These are phyloP conservation scores for Oreochromis aureus DNA, from an alignment of 2,113 vertebrate species.

Conservation along the genomic window DNA sequence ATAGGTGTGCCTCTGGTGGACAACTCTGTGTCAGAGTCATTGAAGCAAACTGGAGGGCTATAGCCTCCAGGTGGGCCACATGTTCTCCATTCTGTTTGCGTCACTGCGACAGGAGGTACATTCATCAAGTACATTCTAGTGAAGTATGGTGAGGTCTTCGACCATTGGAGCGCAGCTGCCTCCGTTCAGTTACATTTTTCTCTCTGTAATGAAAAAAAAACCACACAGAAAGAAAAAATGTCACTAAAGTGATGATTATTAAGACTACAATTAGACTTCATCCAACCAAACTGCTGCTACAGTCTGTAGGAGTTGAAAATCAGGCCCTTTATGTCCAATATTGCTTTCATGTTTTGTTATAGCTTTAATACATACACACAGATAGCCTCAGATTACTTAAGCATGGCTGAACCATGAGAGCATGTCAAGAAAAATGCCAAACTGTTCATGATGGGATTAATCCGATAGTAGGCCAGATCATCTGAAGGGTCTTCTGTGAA, in stretches of 20 bases:
- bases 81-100: conserved; percentile 87
- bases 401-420: background rate
- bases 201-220: background rate
- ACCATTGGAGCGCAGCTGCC: conserved; percentile 41
- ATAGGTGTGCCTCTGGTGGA: conserved; percentile 72
- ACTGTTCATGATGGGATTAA: background rate
- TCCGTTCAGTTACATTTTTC: conserved; percentile 73
- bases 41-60: conserved; percentile 82
- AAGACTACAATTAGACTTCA: background rate
- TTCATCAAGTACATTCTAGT: conserved; percentile 98
- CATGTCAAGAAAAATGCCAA: background rate
- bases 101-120: conserved; percentile 81
- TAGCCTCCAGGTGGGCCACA: conserved; percentile 77
- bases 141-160: conserved; percentile 33
- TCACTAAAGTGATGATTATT: background rate
- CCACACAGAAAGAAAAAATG: background rate
- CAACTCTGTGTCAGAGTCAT: conserved; percentile 74
- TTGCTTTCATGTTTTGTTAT: background rate
- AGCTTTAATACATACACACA: background rate
- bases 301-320: background rate
- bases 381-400: background rate
- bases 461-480: background rate
- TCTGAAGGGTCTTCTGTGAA: background rate
- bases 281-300: background rate
- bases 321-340: background rate